Conservation (phyloP, 2,888 invertebrate genomes). For the Drosophila multiciliata region DNA sequence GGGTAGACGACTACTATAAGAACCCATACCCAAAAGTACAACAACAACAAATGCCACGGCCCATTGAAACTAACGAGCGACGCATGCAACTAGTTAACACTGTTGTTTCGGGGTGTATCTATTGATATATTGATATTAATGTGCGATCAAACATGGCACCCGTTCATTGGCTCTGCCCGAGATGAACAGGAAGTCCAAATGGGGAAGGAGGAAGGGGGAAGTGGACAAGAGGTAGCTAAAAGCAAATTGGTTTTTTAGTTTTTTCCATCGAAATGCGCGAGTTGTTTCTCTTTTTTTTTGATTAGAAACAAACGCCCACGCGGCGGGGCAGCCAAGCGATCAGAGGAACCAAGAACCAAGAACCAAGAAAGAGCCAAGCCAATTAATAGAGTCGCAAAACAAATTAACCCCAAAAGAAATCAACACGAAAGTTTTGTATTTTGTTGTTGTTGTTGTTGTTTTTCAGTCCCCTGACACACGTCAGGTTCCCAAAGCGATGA, state of each 20-base stretch:
- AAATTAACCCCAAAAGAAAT: slow-evolving; percentile 76
- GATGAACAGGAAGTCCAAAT: slow-evolving; percentile 62
- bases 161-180: slow-evolving; percentile 54
- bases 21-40: slow-evolving; percentile 8
- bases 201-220: slow-evolving; percentile 12
- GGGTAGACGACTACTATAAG: slow-evolving; percentile 20
- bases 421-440: slow-evolving; percentile 65
- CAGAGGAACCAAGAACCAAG: slow-evolving; percentile 31
- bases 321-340: slow-evolving; percentile 41
- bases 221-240: slow-evolving; percentile 48
- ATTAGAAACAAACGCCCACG: slow-evolving; percentile 66
- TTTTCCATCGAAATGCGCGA: slow-evolving; percentile 67
- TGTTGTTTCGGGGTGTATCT: slow-evolving; percentile 2
- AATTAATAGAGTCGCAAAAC: slow-evolving; percentile 79
- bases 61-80: slow-evolving; percentile 71
- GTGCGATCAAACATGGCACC: slow-evolving; percentile 64
- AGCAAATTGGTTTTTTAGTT: slow-evolving; percentile 68
- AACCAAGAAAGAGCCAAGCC: slow-evolving; percentile 43
- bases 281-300: slow-evolving; percentile 24
- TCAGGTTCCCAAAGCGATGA: slow-evolving; percentile 70
- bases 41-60: slow-evolving; percentile 45
- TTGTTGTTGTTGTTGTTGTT: neutral
- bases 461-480: slow-evolving; percentile 65
- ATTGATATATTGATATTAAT: slow-evolving; percentile 72
- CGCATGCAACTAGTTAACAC: slow-evolving; percentile 73